Evolutionary conservation across 2,888 invertebrate genomes (phyloP), one percentile per base, ranked within the genome.

Genomic region (Lepidochrysops patricia): DNA sequence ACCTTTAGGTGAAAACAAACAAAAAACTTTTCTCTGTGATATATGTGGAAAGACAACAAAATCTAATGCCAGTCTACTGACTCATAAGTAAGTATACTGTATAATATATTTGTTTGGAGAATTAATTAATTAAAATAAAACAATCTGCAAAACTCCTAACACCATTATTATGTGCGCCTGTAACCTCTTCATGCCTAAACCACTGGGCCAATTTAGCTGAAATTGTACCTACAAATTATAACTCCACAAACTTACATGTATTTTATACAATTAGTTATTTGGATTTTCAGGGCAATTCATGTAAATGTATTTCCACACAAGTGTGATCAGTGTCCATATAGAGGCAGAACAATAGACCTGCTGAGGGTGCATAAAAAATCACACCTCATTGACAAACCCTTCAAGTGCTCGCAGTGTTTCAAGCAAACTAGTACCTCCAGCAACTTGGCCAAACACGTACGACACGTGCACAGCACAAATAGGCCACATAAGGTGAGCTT

Each of bases 251-350:
- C n/a, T n/a, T n/a, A n/a, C n/a, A n/a, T n/a, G n/a, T n/a, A n/a
- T n/a, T n/a, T n/a, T n/a, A n/a, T n/a, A n/a, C n/a, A n/a, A n/a
- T n/a, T n/a, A n/a, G n/a, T n/a, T n/a, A 43, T 15, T 13, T 19
- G 9, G 5, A 15, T 29, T 68, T 67, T 1, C 67, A 83, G 82
- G 76, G 73, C 72, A 32, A 82, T 70, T 54, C 88, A 88, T 61
- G 79, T 81, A 66, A 81, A 84, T 61, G 67, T 84, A 52, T 88
- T 88, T 65, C 88, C 88, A 2, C 87, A 72, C 69, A 84, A 85
- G 72, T 88, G 88, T 63, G 85, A 86, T 13, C 69, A 72, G 37
- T 88, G 88, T 62, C 84, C 86, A 0, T 88, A 88, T 67, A 78
- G 78, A 68, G 88, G 88, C 0, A 75, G 87, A 7, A 87, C 87